Percentiles rank a stretch among this genome's conserved stretches.
Evolutionary conservation across 2,797 vertebrate species (phyloP).

Genomic region (Potorous gilbertii): DNA sequence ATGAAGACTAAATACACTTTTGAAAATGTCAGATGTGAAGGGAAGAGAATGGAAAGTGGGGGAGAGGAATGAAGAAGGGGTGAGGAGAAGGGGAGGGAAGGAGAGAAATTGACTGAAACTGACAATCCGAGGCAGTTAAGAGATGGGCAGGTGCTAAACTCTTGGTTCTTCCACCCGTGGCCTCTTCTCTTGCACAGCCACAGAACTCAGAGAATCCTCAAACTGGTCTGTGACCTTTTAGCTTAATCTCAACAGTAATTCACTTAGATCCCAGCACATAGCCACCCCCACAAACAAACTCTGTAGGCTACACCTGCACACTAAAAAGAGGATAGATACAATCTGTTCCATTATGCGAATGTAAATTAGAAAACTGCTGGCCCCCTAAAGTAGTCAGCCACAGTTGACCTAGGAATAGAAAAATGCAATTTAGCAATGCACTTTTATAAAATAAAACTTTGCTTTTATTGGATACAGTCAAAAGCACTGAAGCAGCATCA

Average conservation of each 20-base stretch:
- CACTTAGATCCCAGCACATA: background rate
- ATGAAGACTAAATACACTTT: background rate
- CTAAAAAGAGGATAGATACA: constrained; percentile 35
- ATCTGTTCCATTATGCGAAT: constrained; percentile 9
- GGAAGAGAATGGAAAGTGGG: background rate
- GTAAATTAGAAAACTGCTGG: constrained; percentile 26
- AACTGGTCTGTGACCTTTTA: background rate
- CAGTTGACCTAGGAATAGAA: background rate
- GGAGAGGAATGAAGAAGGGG: background rate
- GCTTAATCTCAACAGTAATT: background rate
- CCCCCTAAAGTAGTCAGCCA: background rate
- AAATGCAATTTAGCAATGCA: background rate
- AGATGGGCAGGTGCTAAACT: background rate
- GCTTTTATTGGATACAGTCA: background rate
- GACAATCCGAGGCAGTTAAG: background rate
- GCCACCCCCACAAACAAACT: background rate
- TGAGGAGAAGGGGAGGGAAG: background rate
- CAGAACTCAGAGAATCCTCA: background rate
- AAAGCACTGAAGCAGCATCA: constrained; percentile 6
- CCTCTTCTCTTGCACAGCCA: background rate
- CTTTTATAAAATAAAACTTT: background rate
- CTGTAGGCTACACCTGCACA: constrained; percentile 18
- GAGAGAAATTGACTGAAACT: background rate
- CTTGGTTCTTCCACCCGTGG: background rate
- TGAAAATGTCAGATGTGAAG: background rate